Evolutionary conservation across 2,888 invertebrate genomes (phyloP).

Genomic region (Bombyx huttoni): DNA sequence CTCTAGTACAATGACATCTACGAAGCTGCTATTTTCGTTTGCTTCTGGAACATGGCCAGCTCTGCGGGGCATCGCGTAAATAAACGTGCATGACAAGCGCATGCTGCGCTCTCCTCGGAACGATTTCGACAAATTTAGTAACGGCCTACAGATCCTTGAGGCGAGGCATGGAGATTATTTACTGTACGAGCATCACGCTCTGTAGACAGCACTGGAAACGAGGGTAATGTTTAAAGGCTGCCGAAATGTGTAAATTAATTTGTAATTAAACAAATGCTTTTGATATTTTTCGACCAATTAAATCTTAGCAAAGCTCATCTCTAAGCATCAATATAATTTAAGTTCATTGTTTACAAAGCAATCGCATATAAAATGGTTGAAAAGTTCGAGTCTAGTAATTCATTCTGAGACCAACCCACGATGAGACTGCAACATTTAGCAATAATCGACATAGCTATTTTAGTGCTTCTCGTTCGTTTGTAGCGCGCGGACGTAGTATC

Average conservation of each 20-base stretch:
- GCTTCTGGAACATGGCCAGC: slow-evolving; percentile 57
- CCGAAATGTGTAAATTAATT: slow-evolving; percentile 1
- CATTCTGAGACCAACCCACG: background rate
- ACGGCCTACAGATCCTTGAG: slow-evolving; percentile 26
- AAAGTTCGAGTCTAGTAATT: background rate
- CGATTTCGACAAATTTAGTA: slow-evolving; percentile 45
- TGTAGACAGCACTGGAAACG: slow-evolving; percentile 3
- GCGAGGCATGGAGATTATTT: slow-evolving; percentile 7
- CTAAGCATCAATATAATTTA: no score
- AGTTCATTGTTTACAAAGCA: no score
- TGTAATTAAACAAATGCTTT: background rate
- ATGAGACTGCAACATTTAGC: slow-evolving; percentile 5
- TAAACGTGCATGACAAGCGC: slow-evolving; percentile 54
- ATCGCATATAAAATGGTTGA: no score
- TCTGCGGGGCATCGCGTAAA: slow-evolving; percentile 50
- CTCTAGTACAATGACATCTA: slow-evolving; percentile 67
- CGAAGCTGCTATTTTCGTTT: slow-evolving; percentile 62
- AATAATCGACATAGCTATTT: slow-evolving; percentile 19
- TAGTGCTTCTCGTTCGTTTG: no score
- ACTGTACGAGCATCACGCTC: slow-evolving; percentile 1
- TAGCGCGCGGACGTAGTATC: no score
- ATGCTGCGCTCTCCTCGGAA: slow-evolving; percentile 34
- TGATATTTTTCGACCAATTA: no score
- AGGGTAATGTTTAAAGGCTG: slow-evolving; percentile 4
- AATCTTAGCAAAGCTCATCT: no score